These are phyloP conservation scores for Eupithecia tripunctaria DNA, from an alignment of 2,888 invertebrate genomes.

Conservation along the genomic window DNA sequence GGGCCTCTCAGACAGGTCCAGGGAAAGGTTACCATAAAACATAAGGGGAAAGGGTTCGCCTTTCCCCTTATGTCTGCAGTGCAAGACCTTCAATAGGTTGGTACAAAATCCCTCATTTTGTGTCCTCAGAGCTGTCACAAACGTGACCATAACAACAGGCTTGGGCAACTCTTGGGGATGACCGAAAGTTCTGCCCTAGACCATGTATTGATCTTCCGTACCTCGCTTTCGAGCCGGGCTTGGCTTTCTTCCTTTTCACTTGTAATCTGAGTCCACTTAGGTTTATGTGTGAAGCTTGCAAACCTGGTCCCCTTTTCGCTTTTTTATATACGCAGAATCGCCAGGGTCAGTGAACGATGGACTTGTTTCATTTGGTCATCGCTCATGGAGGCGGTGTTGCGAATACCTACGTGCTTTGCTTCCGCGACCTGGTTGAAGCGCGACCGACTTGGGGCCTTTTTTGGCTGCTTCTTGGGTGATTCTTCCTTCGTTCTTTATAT, in stretches of 20 bases:
- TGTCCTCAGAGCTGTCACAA: background rate
- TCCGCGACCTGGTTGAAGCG: constrained; percentile 7
- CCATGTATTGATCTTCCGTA: background rate
- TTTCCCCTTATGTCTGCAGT: background rate
- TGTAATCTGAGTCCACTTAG: background rate
- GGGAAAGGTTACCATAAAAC: background rate
- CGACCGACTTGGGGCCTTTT: too few relatives aligned
- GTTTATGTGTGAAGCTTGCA: background rate
- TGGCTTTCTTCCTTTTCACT: constrained; percentile 2
- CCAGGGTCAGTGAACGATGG: constrained; percentile 10
- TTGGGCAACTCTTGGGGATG: constrained; percentile 9
- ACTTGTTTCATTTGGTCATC: constrained; percentile 6
- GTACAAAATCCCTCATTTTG: constrained; percentile 5
- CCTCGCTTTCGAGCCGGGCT: background rate
- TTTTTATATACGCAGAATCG: background rate
- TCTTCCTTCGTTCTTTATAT: background rate
- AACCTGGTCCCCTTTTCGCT: constrained; percentile 12
- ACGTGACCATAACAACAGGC: constrained; percentile 9
- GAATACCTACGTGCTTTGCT: background rate
- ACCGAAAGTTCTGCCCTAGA: constrained; percentile 1
- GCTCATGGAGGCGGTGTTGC: constrained; percentile 5
- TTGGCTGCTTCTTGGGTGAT: too few relatives aligned
- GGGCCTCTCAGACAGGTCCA: background rate
- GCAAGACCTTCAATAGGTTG: background rate
- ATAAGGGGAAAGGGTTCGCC: too few relatives aligned